These are phyloP conservation scores for Myotis daubentonii DNA, from an alignment of 2,797 vertebrate genomes.

Conservation along the genomic window DNA sequence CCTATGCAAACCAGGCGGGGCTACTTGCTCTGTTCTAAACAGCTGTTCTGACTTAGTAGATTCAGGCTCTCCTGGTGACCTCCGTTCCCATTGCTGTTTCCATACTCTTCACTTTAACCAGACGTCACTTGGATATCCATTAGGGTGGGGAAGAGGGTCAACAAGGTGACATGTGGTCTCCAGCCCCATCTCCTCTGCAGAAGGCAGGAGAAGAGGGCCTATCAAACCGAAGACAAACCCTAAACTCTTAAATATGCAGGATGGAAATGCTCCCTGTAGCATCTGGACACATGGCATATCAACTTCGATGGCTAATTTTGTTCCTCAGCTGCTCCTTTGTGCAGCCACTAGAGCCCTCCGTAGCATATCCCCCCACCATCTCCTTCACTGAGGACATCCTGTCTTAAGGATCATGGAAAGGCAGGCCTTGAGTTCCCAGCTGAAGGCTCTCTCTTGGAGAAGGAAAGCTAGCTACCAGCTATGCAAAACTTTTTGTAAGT, in stretches of 20 bases:
- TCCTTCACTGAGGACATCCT: background rate
- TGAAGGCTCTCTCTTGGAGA: background rate
- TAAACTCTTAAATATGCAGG: background rate
- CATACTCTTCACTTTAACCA: background rate
- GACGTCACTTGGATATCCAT: background rate
- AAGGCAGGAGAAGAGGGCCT: background rate
- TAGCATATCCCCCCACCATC: accelerated
- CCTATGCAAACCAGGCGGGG: background rate
- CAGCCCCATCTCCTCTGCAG: background rate
- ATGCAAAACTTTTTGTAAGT: background rate
- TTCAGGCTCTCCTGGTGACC: too few relatives aligned
- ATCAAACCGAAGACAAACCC: background rate
- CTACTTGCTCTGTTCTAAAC: background rate
- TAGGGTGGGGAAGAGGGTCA: background rate
- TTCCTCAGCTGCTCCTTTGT: background rate
- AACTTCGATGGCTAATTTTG: background rate
- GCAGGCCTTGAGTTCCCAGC: background rate
- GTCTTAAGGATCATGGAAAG: background rate
- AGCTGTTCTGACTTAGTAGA: too few relatives aligned
- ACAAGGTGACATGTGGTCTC: accelerated
- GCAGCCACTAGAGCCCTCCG: background rate
- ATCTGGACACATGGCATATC: background rate
- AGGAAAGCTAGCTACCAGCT: background rate
- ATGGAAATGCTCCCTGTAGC: background rate
- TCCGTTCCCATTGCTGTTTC: background rate